Evolutionary conservation across 2,113 vertebrate genomes (phyloP).

Genomic region (Falco punctatus): DNA sequence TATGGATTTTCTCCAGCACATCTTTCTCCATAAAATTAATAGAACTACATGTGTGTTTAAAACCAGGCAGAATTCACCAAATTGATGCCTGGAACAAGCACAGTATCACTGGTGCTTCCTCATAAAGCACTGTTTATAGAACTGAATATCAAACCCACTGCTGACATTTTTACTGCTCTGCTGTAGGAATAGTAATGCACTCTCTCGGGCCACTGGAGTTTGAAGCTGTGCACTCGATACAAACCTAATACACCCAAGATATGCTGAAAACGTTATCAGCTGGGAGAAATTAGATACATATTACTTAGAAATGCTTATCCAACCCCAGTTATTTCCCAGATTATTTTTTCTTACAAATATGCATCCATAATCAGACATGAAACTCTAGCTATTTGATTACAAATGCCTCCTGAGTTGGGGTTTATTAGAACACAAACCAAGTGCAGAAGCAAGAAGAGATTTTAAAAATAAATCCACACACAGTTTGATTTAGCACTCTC

Average conservation of each 20-base stretch:
- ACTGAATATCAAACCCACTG: neutral
- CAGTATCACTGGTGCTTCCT: neutral
- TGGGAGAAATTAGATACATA: slow-evolving; percentile 5
- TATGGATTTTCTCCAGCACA: neutral
- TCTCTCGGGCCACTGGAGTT: neutral
- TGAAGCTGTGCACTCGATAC: neutral
- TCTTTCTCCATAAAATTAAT: neutral
- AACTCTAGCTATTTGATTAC: slow-evolving; percentile 27
- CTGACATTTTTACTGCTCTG: neutral
- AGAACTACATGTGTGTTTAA: neutral
- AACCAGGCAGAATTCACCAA: neutral
- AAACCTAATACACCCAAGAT: slow-evolving; percentile 5
- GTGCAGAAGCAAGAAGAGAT: slow-evolving; percentile 27
- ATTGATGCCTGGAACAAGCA: neutral
- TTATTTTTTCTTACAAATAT: slow-evolving; percentile 46
- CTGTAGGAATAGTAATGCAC: neutral
- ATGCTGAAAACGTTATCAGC: neutral
- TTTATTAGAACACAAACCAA: slow-evolving; percentile 34
- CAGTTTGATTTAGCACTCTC: slow-evolving; percentile 33
- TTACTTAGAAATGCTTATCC: slow-evolving; percentile 25
- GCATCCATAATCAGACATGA: slow-evolving; percentile 10
- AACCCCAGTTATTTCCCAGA: neutral
- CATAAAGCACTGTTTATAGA: neutral
- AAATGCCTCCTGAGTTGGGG: slow-evolving; percentile 6
- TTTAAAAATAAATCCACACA: neutral